Conservation (phyloP, 2,113 vertebrate genomes). For the Neolamprologus toae region DNA sequence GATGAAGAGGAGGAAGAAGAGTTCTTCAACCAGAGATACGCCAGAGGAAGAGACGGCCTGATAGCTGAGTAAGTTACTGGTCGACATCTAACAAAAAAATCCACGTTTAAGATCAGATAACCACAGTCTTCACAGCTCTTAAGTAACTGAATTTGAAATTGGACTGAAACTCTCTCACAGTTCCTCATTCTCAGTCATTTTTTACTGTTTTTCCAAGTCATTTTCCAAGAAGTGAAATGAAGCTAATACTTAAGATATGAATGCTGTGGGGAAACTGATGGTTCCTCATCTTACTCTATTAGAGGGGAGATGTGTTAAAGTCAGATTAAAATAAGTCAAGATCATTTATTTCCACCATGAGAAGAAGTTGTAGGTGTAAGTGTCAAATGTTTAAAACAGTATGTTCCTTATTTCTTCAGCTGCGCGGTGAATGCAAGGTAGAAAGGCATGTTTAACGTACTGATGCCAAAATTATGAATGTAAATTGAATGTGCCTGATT, state of each 20-base stretch:
- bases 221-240: neutral
- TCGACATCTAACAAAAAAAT: neutral
- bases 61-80: slow-evolving; percentile 93
- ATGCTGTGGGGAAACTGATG: neutral
- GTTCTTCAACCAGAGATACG: slow-evolving; percentile 93
- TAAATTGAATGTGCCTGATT: slow-evolving; percentile 7
- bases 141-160: neutral
- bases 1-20: slow-evolving; percentile 97
- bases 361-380: neutral
- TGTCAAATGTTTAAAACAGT: neutral
- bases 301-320: neutral
- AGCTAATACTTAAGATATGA: neutral
- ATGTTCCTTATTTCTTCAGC: neutral
- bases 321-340: neutral
- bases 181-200: neutral
- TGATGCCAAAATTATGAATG: neutral
- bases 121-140: neutral
- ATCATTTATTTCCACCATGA: neutral
- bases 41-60: slow-evolving; percentile 94
- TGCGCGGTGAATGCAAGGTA: slow-evolving; percentile 28
- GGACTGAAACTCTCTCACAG: neutral
- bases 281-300: neutral
- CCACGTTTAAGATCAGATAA: neutral
- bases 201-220: neutral
- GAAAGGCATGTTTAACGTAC: slow-evolving; percentile 24